These are phyloP conservation scores for Mythimna lalbum DNA, from an alignment of 2,888 invertebrate species.

Conservation along the genomic window DNA sequence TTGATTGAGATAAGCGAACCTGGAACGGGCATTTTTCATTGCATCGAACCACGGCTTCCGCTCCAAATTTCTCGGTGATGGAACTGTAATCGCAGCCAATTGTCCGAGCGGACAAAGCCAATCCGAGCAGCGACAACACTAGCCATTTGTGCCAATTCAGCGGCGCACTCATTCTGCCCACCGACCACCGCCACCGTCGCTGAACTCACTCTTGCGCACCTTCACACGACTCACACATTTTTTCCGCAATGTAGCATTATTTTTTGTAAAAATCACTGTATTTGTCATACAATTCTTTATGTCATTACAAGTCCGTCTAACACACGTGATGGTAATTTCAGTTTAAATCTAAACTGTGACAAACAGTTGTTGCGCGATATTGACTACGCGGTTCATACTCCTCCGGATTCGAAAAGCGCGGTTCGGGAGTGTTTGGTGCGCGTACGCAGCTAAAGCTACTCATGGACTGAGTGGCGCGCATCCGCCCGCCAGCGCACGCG, in stretches of 20 bases:
- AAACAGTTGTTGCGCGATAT: constrained; percentile 48
- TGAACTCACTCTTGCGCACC: constrained; percentile 76
- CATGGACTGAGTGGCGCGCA: constrained; percentile 78
- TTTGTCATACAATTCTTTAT: constrained; percentile 40
- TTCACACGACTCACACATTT: constrained; percentile 74
- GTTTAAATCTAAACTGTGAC: constrained; percentile 43
- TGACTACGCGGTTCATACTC: constrained; percentile 73
- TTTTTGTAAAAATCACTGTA: constrained; percentile 55
- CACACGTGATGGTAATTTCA: constrained; percentile 29
- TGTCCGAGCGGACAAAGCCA: constrained; percentile 90
- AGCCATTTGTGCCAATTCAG: constrained; percentile 90
- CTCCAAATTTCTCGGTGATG: constrained; percentile 90
- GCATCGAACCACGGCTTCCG: constrained; percentile 89
- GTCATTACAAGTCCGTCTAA: constrained; percentile 12
- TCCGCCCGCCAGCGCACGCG: constrained; percentile 73
- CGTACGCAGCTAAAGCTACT: constrained; percentile 85
- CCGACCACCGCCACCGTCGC: constrained; percentile 70
- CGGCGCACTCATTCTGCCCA: constrained; percentile 86
- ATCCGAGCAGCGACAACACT: constrained; percentile 89
- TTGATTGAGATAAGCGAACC: constrained; percentile 74
- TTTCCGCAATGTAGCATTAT: constrained; percentile 69
- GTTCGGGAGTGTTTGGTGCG: constrained; percentile 72
- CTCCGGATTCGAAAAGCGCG: constrained; percentile 70
- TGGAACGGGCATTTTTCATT: constrained; percentile 90
- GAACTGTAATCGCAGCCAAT: constrained; percentile 90